phyloP scores from a whole-genome alignment of 2,888 invertebrate genomes.

The Dioctria rufipes region DNA sequence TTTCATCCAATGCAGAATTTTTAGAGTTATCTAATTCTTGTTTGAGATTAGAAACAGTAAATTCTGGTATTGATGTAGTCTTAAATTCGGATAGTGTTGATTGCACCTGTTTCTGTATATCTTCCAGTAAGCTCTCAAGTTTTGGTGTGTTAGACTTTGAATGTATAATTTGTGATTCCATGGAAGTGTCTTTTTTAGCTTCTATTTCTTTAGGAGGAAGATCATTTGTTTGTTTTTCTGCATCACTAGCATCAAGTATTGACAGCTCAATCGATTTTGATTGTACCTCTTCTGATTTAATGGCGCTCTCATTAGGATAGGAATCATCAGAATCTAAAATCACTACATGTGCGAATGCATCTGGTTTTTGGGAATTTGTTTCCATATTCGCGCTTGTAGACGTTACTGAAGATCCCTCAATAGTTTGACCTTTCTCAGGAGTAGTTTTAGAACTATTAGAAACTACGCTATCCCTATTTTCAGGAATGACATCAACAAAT shows the following conservation, averaged over 20 bases:
- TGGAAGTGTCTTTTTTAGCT: neutral
- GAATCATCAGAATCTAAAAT: conserved; percentile 6
- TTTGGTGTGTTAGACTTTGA: neutral
- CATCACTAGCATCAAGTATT: neutral
- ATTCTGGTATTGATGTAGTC: neutral
- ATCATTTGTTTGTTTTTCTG: neutral
- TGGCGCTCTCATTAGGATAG: neutral
- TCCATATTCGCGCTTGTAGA: neutral
- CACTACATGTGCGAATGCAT: conserved; percentile 46
- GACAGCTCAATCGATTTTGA: neutral
- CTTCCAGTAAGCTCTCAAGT: conserved; percentile 10
- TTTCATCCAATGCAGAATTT: neutral
- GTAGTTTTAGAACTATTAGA: neutral
- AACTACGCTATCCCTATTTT: neutral
- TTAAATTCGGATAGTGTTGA: conserved; percentile 18
- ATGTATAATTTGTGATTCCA: neutral
- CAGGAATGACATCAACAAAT: conserved; percentile 40
- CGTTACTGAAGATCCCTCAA: neutral
- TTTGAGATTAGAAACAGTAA: neutral
- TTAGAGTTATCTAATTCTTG: neutral
- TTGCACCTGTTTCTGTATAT: conserved; percentile 9
- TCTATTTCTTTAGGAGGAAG: neutral
- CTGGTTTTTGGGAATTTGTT: neutral
- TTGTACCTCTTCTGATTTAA: neutral
- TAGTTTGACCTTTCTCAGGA: neutral